Percentiles rank a stretch among this genome's conserved stretches.
These are phyloP conservation scores for Lophius piscatorius DNA, from an alignment of 2,113 vertebrate genomes.

Conservation along the genomic window DNA sequence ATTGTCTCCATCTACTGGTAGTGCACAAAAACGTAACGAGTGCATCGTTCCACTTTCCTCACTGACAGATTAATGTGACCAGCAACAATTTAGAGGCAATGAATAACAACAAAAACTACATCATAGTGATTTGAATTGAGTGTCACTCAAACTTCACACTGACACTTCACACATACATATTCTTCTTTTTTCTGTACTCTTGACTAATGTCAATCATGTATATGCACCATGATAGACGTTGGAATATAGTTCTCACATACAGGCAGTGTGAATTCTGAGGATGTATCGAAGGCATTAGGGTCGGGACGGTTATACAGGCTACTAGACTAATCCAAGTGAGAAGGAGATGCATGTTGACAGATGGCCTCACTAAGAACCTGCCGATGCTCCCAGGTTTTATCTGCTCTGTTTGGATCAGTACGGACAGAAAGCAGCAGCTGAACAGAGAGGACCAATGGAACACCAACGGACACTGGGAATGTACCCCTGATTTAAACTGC, in stretches of 20 bases:
- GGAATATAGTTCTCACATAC: background rate
- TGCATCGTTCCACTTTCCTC: too few species aligned
- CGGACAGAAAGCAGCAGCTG: background rate
- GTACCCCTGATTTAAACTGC: background rate
- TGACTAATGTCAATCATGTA: too few species aligned
- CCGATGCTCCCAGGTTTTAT: conserved; percentile 30
- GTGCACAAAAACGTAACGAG: too few species aligned
- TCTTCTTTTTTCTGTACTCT: too few species aligned
- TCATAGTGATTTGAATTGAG: too few species aligned
- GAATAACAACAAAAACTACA: too few species aligned
- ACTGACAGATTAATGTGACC: too few species aligned
- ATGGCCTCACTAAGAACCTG: conserved; percentile 67
- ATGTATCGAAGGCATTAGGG: background rate
- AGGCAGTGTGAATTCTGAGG: conserved; percentile 2
- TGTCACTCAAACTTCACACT: too few species aligned
- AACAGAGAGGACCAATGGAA: background rate
- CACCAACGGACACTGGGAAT: background rate
- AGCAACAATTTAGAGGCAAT: too few species aligned
- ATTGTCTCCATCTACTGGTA: too few species aligned
- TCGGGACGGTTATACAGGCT: conserved; percentile 2
- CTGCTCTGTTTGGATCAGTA: conserved; percentile 16
- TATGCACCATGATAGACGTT: too few species aligned
- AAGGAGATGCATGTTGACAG: conserved; percentile 52
- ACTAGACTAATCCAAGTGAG: conserved; percentile 28
- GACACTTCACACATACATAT: too few species aligned